Percentiles rank a stretch among this genome's conserved stretches.
Conservation (phyloP, 2,797 vertebrate genomes). For the Okamejei kenojei region DNA sequence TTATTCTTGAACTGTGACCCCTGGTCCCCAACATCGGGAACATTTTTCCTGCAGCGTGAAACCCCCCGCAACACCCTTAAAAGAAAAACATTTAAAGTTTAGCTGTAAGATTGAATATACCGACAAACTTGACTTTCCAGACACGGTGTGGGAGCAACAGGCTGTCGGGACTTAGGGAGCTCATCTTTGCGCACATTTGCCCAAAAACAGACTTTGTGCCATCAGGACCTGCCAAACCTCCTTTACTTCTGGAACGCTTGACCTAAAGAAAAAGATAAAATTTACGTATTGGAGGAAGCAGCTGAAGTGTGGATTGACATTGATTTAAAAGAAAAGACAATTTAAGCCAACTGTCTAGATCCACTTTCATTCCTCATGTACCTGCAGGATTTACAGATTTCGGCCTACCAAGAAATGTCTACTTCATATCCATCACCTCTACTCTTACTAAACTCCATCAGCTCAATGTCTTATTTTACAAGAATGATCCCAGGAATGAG, state of each 20-base stretch:
- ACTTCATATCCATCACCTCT: not conserved
- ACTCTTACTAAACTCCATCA: not conserved
- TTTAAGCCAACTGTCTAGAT: not conserved
- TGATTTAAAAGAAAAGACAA: not conserved
- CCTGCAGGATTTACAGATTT: too few species aligned
- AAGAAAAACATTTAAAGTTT: not conserved
- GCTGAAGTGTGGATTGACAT: too few species aligned
- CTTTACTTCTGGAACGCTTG: constrained; percentile 97
- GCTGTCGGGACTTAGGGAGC: constrained; percentile 90
- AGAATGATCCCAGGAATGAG: too few species aligned
- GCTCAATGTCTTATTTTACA: not conserved
- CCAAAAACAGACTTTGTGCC: constrained; percentile 98
- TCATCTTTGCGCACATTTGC: constrained; percentile 98
- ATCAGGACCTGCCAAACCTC: constrained; percentile 92
- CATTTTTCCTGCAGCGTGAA: too few species aligned
- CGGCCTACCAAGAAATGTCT: not conserved
- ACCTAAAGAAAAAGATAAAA: constrained; percentile 59
- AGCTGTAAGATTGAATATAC: constrained; percentile 52
- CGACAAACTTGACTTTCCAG: constrained; percentile 99
- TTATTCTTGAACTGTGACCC: too few species aligned
- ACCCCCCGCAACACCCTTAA: not conserved
- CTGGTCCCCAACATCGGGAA: too few species aligned
- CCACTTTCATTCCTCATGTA: not conserved
- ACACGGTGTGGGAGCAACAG: constrained; percentile 92
- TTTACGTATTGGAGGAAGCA: not conserved